Conservation (phyloP, 1,140 invertebrate species). For the Portunus trituberculatus region DNA sequence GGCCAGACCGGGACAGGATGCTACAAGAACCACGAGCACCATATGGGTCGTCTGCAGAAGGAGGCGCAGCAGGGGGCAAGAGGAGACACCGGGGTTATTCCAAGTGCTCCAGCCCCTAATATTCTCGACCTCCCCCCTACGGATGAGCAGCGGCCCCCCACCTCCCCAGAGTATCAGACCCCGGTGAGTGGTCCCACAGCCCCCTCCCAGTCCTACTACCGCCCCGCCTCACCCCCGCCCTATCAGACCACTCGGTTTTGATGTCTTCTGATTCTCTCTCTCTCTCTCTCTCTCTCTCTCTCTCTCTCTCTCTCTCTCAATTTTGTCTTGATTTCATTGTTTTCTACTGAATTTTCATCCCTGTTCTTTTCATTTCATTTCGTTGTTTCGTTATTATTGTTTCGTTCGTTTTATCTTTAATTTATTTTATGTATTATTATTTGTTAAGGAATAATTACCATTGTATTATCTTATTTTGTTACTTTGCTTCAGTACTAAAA, state of each 20-base stretch:
- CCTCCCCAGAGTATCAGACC: slow-evolving; percentile 77
- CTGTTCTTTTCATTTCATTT: neutral
- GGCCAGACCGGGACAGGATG: slow-evolving; percentile 89
- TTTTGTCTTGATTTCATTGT: neutral
- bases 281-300: neutral
- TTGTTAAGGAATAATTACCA: neutral
- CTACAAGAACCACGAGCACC: slow-evolving; percentile 92
- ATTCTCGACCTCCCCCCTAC: slow-evolving; percentile 72
- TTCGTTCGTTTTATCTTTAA: neutral
- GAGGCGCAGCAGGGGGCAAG: slow-evolving; percentile 72
- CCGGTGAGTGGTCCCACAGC: slow-evolving; percentile 75
- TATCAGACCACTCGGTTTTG: neutral
- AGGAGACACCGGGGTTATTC: slow-evolving; percentile 56
- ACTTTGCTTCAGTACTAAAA: no score
- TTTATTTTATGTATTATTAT: slow-evolving; percentile 15
- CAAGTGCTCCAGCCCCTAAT: slow-evolving; percentile 61
- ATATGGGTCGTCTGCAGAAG: slow-evolving; percentile 78
- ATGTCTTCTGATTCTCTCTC: slow-evolving; percentile 4
- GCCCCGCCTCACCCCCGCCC: neutral
- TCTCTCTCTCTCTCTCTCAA: slow-evolving; percentile 30
- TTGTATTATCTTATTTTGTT: neutral
- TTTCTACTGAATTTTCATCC: neutral
- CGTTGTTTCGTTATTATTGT: no score
- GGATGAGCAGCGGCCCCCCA: slow-evolving; percentile 55
- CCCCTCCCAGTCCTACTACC: neutral